Percentiles rank a stretch among this genome's conserved stretches.
These are phyloP conservation scores for Eupeodes luniger DNA, from an alignment of 2,888 invertebrate species.

Conservation along the genomic window DNA sequence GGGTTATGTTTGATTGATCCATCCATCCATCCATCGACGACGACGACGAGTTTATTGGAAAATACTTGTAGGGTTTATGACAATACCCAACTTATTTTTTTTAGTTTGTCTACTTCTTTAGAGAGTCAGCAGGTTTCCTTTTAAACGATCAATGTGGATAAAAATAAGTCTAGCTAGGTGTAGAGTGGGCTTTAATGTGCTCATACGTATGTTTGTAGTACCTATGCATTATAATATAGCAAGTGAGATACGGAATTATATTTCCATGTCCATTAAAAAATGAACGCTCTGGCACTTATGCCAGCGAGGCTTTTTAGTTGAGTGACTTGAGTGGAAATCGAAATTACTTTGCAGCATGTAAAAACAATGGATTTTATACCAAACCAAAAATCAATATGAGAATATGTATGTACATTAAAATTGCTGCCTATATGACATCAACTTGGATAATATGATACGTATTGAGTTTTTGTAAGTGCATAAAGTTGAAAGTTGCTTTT, in stretches of 20 bases:
- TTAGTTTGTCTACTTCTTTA: conserved; percentile 13
- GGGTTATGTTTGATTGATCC: conserved; percentile 59
- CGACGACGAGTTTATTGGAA: conserved; percentile 29
- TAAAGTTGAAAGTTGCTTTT: neutral
- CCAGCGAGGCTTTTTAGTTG: conserved; percentile 49
- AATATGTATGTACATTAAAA: conserved; percentile 13
- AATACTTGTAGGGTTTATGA: conserved; percentile 40
- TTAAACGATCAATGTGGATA: conserved; percentile 42
- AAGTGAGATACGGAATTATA: conserved; percentile 11
- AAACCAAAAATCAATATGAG: conserved; percentile 45
- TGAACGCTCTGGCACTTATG: conserved; percentile 42
- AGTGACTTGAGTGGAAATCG: conserved; percentile 52
- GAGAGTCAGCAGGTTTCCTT: conserved; percentile 55
- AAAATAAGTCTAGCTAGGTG: conserved; percentile 18
- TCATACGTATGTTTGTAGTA: neutral
- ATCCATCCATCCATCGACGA: neutral
- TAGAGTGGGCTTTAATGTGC: conserved; percentile 4
- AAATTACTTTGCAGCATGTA: conserved; percentile 33
- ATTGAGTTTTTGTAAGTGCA: conserved; percentile 7
- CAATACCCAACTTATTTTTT: conserved; percentile 42
- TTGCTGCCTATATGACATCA: conserved; percentile 14
- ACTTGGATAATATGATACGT: neutral
- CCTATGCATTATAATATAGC: neutral
- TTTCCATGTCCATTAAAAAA: conserved; percentile 37
- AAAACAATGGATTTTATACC: conserved; percentile 28